Evolutionary conservation across 2,797 vertebrate species (phyloP).

Genomic region (Synanceia verrucosa): DNA sequence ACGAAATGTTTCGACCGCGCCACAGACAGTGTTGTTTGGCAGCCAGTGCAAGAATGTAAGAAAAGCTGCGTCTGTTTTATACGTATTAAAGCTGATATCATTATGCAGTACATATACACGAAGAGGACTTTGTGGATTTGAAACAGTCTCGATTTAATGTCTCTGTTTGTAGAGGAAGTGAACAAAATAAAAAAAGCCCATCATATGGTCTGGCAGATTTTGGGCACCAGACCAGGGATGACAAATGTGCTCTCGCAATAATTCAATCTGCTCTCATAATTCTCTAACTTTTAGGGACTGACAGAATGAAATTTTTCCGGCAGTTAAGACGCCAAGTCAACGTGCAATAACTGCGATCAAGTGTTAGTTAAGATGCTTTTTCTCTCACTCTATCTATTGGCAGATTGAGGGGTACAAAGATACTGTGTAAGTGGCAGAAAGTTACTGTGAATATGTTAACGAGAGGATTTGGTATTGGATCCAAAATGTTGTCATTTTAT

Average conservation of each 20-base stretch:
- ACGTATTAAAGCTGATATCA: conserved; percentile 58
- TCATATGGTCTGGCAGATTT: conserved; percentile 92
- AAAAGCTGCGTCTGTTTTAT: conserved; percentile 63
- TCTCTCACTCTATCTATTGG: conserved; percentile 80
- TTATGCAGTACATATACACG: conserved; percentile 62
- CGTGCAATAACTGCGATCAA: conserved; percentile 84
- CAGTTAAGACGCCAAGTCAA: conserved; percentile 85
- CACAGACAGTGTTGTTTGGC: conserved; percentile 60
- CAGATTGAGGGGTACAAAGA: conserved; percentile 86
- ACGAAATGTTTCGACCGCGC: conserved; percentile 38
- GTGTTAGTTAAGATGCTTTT: conserved; percentile 84
- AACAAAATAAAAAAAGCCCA: conserved; percentile 86
- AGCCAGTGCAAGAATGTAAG: conserved; percentile 42
- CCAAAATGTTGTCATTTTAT: conserved; percentile 74
- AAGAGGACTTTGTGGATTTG: conserved; percentile 66
- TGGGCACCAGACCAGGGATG: conserved; percentile 86
- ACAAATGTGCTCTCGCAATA: conserved; percentile 89
- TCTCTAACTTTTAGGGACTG: conserved; percentile 88
- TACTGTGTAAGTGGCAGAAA: conserved; percentile 81
- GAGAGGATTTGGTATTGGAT: conserved; percentile 72
- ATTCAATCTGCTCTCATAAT: conserved; percentile 90
- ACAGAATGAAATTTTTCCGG: conserved; percentile 83
- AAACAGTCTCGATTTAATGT: conserved; percentile 76
- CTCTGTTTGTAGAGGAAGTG: conserved; percentile 85
- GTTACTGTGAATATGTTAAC: conserved; percentile 84